phyloP scores from a whole-genome alignment of 2,113 vertebrate genomes.

The Campylomormyrus numenius region DNA sequence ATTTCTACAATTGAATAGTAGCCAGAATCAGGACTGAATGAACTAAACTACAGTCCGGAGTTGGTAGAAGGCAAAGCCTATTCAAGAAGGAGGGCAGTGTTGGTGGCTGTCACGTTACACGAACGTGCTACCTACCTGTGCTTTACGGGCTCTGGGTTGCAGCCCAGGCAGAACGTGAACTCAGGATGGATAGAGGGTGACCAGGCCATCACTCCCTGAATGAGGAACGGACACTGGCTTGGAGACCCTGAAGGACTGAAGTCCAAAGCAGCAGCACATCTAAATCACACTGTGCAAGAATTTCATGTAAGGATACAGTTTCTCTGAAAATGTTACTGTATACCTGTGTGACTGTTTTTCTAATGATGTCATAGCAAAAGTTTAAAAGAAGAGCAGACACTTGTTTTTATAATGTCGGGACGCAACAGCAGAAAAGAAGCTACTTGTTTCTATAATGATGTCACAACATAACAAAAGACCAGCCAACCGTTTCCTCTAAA shows the following conservation, averaged over 20 bases:
- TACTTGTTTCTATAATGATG: background rate
- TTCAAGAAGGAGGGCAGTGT: background rate
- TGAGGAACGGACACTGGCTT: background rate
- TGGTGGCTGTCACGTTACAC: background rate
- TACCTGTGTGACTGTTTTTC: background rate
- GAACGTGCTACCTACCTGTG: background rate
- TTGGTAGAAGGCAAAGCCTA: background rate
- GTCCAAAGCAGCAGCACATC: background rate
- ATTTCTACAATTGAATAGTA: background rate
- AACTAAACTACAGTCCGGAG: background rate
- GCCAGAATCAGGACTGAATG: background rate
- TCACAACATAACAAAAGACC: background rate
- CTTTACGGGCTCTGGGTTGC: background rate
- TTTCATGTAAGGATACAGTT: background rate
- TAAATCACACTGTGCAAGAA: background rate
- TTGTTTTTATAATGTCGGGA: background rate
- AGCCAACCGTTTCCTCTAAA: background rate
- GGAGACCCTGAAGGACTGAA: background rate
- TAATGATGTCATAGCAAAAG: background rate
- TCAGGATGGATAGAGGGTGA: background rate
- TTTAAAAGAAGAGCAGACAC: background rate
- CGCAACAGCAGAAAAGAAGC: background rate
- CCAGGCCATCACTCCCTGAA: background rate
- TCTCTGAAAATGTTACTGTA: background rate
- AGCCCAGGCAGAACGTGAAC: background rate